These are phyloP conservation scores for Ancistrus triradiatus DNA, from an alignment of 2,113 vertebrate species.

Conservation along the genomic window DNA sequence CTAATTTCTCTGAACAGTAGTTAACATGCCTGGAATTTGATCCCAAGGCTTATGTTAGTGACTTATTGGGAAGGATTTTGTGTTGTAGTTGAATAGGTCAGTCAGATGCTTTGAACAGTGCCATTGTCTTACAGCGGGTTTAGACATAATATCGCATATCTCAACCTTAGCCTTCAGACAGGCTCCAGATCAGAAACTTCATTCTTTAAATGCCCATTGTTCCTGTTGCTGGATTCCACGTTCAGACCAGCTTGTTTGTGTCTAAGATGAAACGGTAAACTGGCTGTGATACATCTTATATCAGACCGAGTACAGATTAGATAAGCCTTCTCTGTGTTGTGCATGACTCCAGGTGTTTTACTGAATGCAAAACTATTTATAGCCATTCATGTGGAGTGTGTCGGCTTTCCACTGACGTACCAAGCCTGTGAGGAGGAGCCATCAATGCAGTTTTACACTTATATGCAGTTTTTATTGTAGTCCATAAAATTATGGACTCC, in stretches of 20 bases:
- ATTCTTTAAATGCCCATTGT: background rate
- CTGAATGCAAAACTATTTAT: conserved; percentile 27
- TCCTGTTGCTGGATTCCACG: background rate
- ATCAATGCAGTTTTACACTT: background rate
- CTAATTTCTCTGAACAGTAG: conserved; percentile 10
- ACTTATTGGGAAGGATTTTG: conserved; percentile 8
- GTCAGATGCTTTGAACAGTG: background rate
- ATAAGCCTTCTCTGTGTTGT: conserved; percentile 5
- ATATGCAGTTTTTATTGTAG: background rate
- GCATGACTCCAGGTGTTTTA: conserved; percentile 19
- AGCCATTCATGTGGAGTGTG: background rate
- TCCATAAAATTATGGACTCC: too few species aligned
- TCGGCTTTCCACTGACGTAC: background rate
- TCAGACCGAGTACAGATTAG: conserved; percentile 9
- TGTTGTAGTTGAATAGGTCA: background rate
- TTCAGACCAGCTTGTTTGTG: conserved; percentile 16
- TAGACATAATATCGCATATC: background rate
- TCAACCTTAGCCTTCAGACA: background rate
- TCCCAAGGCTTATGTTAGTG: conserved; percentile 16
- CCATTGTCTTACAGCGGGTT: conserved; percentile 4
- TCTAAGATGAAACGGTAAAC: conserved; percentile 8
- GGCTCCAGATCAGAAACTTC: background rate
- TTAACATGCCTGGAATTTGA: conserved; percentile 1
- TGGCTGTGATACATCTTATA: conserved; percentile 2
- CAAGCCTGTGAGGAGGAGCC: conserved; percentile 8